phyloP scores from a whole-genome alignment of 2,113 vertebrate genomes.

The Andinoacara biseriatus region DNA sequence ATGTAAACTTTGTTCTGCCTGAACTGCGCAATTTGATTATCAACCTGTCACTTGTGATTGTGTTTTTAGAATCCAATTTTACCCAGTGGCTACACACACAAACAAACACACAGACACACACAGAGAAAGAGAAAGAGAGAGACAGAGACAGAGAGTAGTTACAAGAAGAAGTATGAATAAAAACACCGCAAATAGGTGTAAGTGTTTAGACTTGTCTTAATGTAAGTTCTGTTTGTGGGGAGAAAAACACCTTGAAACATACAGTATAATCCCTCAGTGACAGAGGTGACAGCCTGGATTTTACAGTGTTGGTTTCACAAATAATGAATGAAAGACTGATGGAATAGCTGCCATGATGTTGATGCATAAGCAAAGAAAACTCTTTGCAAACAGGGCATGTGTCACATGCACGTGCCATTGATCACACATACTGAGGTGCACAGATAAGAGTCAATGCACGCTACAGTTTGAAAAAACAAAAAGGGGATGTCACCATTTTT shows the following conservation, averaged over 20 bases:
- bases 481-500: neutral
- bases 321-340: neutral
- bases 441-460: neutral
- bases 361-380: neutral
- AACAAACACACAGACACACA: neutral
- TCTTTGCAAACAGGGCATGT: neutral
- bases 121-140: neutral
- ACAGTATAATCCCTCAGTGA: neutral
- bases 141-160: neutral
- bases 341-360: neutral
- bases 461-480: neutral
- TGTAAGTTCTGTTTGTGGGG: neutral
- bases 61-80: too few species aligned
- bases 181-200: neutral
- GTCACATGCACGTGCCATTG: neutral
- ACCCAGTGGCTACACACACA: neutral
- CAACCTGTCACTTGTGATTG: neutral
- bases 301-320: neutral
- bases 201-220: neutral
- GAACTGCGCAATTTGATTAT: constrained; percentile 12
- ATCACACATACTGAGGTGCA: neutral
- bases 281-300: neutral
- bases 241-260: neutral
- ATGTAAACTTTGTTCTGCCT: neutral
- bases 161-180: neutral